Base-by-base conservation (phyloP, 2,888 invertebrate genomes). In the Harpalus rufipes region DNA sequence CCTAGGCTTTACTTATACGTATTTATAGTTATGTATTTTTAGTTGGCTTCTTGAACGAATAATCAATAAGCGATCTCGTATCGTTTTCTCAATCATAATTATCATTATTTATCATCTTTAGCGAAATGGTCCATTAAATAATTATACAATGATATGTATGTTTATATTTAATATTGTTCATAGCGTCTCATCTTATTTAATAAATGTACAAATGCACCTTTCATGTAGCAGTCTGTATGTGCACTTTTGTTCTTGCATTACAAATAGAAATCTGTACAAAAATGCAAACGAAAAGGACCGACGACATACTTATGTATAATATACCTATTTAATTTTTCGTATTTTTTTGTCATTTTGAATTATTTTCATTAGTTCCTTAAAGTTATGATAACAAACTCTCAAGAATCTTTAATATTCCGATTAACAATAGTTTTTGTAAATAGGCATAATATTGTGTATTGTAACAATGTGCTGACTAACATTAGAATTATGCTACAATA, bases 391-490 rank as follows among this genome's bases (percentile, higher is more conserved):
- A 84, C 84, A 84, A 84, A 84, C 84, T 84, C 32, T 84, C 84
- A 76, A 76, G 84, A 84, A 84, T 78, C 83, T 76, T 80, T 65
- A 86, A 85, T 86, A 86, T 85, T 84, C 85, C 86, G 86, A 86
- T 86, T 86, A 86, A 85, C 86, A 86, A 86, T 85, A 44, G 86
- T 86, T 88, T 84, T 84, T 84, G 61, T 84, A 84, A 76, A 84
- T 84, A 88, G 88, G 88, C 88, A 87, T 88, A 87, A 78, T 87
- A 87, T 86, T 86, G 89, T 89, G 89, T 89, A 88, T 89, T 88
- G 87, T 89, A 89, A 89, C 89, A 89, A 89, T 87, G 89, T 89
- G 89, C 87, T 86, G 85, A 86, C 87, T 87, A 88, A 87, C 87
- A 87, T 87, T 88, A 88, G 88, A 88, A 83, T 84, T 85, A 86